Percentiles rank a stretch among this genome's conserved stretches.
These are phyloP conservation scores for Nerophis ophidion DNA, from an alignment of 2,113 vertebrate genomes.

Conservation along the genomic window DNA sequence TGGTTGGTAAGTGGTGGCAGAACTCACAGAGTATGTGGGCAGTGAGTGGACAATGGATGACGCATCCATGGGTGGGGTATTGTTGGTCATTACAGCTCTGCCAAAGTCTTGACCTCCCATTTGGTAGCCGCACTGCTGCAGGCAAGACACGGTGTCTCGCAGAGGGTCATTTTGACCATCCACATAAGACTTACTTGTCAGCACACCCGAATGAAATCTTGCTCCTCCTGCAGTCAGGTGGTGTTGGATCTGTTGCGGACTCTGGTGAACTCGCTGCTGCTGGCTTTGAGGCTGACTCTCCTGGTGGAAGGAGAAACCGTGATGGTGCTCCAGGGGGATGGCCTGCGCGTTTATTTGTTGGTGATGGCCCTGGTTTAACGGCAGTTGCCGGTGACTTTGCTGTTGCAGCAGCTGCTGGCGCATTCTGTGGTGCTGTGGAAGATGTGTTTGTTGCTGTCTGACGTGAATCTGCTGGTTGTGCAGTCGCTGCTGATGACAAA, in stretches of 20 bases:
- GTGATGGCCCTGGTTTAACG: constrained; percentile 61
- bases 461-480: constrained; percentile 65
- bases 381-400: constrained; percentile 61
- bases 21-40: constrained; percentile 81
- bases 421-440: constrained; percentile 57
- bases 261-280: constrained; percentile 61
- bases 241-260: constrained; percentile 45
- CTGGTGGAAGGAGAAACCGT: constrained; percentile 87
- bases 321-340: constrained; percentile 83
- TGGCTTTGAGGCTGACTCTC: constrained; percentile 70
- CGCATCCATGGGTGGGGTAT: constrained; percentile 71
- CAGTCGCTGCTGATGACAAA: constrained; percentile 45
- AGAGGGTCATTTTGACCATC: constrained; percentile 67
- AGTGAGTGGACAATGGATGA: constrained; percentile 76
- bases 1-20: constrained; percentile 70
- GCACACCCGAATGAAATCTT: constrained; percentile 67
- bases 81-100: constrained; percentile 64
- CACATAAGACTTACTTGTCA: constrained; percentile 78
- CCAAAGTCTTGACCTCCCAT: constrained; percentile 76
- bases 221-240: constrained; percentile 55
- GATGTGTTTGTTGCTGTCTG: constrained; percentile 52
- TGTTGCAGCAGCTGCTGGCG: constrained; percentile 58
- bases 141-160: constrained; percentile 48
- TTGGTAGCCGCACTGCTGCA: constrained; percentile 69
- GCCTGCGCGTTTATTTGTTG: constrained; percentile 82